These are phyloP conservation scores for Limnephilus marmoratus DNA, from an alignment of 2,888 invertebrate genomes.

Conservation along the genomic window DNA sequence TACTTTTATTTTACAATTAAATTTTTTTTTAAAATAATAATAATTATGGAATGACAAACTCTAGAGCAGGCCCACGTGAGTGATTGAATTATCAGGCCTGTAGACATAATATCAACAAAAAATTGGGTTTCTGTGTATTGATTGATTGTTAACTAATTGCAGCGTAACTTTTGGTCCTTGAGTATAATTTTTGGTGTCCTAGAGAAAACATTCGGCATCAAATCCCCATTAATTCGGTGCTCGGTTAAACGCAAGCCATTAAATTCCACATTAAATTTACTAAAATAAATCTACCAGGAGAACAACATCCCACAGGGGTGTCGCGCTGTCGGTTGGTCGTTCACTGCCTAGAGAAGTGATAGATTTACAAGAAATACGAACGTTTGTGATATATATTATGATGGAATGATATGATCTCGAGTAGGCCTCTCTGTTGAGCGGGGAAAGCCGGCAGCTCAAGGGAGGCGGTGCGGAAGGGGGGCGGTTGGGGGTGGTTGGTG, in stretches of 20 bases:
- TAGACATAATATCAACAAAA: too few species aligned
- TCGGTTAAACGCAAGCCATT: neutral
- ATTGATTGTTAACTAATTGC: too few species aligned
- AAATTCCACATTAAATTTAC: neutral
- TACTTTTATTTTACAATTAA: too few species aligned
- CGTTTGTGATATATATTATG: neutral
- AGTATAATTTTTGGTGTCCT: too few species aligned
- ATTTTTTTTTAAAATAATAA: too few species aligned
- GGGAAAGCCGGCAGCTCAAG: neutral
- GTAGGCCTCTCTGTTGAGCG: slow-evolving; percentile 14
- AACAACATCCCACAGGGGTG: neutral
- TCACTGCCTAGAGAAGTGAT: neutral
- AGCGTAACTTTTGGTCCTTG: neutral
- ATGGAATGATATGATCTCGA: slow-evolving; percentile 13
- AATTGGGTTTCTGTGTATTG: too few species aligned
- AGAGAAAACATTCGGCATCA: neutral
- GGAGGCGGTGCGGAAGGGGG: slow-evolving; percentile 4
- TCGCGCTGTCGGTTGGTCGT: neutral
- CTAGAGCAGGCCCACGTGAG: neutral
- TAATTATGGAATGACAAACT: neutral
- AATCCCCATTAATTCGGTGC: neutral
- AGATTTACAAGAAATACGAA: neutral
- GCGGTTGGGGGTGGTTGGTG: neutral
- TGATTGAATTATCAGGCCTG: neutral
- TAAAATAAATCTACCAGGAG: neutral